phyloP scores from a whole-genome alignment of 2,888 invertebrate genomes.

The Pycnomerus fuliginosus region DNA sequence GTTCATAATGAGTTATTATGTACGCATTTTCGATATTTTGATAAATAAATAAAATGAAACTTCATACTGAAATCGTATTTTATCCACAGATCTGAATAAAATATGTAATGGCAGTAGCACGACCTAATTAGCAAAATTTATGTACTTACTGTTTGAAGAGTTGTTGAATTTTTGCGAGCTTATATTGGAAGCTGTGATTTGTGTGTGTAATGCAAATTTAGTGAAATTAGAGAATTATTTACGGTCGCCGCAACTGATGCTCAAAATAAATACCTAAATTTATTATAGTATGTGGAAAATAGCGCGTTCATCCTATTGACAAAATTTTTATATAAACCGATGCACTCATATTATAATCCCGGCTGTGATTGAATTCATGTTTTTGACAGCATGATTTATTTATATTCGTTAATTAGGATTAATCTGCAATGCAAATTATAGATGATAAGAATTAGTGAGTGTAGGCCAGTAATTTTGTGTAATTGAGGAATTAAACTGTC shows the following conservation, averaged over 20 bases:
- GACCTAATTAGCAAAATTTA: too few relatives aligned
- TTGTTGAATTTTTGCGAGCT: too few relatives aligned
- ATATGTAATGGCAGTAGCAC: too few relatives aligned
- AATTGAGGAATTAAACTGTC: conserved; percentile 37
- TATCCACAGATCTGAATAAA: too few relatives aligned
- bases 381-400: conserved; percentile 15
- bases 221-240: conserved; percentile 28
- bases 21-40: too few relatives aligned
- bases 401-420: conserved; percentile 6
- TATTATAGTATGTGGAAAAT: conserved; percentile 22
- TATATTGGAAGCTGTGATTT: too few relatives aligned
- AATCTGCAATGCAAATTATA: background rate
- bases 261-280: conserved; percentile 24
- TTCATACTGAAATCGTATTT: too few relatives aligned
- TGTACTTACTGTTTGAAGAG: too few relatives aligned
- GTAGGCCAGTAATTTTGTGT: conserved; percentile 32
- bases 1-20: too few relatives aligned
- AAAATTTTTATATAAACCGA: conserved; percentile 14
- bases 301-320: conserved; percentile 18
- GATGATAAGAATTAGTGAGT: background rate
- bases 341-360: conserved; percentile 12
- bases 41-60: too few relatives aligned
- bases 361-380: conserved; percentile 11
- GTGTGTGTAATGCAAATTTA: conserved; percentile 31
- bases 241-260: conserved; percentile 21